Conservation (phyloP, 2,888 invertebrate genomes). For the Troglohyphantes excavatus region DNA sequence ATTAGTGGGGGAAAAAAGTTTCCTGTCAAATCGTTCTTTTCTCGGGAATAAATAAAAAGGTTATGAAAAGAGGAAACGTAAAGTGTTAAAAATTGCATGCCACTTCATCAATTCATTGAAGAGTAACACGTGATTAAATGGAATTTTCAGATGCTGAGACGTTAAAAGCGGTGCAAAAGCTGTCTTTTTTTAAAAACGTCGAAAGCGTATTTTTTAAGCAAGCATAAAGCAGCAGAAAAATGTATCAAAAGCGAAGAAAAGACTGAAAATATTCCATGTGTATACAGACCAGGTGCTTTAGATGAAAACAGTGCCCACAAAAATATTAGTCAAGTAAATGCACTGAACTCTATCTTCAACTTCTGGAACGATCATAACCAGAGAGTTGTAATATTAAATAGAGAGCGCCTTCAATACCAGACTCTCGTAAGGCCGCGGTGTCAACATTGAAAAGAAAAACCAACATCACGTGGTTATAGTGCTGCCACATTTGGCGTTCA, state of each 20-base stretch:
- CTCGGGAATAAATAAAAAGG: constrained; percentile 4
- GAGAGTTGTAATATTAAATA: too few relatives aligned
- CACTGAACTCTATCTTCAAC: too few relatives aligned
- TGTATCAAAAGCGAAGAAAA: not conserved
- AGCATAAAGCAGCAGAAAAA: not conserved
- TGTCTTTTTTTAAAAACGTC: not conserved
- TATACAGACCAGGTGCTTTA: too few relatives aligned
- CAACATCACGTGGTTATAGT: too few relatives aligned
- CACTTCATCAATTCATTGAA: constrained; percentile 30
- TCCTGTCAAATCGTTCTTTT: not conserved
- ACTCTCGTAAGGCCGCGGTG: too few relatives aligned
- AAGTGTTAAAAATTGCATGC: constrained; percentile 9
- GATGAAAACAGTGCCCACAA: too few relatives aligned
- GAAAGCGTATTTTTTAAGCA: not conserved
- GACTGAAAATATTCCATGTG: too few relatives aligned
- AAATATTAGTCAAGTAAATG: too few relatives aligned
- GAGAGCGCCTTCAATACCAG: too few relatives aligned
- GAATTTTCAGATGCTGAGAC: constrained; percentile 18
- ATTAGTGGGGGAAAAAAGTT: not conserved
- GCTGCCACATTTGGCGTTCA: too few relatives aligned
- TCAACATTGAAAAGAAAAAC: too few relatives aligned
- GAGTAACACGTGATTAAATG: constrained; percentile 32
- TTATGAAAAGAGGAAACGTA: not conserved
- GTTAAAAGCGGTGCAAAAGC: not conserved
- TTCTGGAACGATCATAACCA: too few relatives aligned